Percentiles rank a stretch among this genome's conserved stretches.
Evolutionary conservation across 2,113 vertebrate species (phyloP).

Genomic region (Bos javanicus): DNA sequence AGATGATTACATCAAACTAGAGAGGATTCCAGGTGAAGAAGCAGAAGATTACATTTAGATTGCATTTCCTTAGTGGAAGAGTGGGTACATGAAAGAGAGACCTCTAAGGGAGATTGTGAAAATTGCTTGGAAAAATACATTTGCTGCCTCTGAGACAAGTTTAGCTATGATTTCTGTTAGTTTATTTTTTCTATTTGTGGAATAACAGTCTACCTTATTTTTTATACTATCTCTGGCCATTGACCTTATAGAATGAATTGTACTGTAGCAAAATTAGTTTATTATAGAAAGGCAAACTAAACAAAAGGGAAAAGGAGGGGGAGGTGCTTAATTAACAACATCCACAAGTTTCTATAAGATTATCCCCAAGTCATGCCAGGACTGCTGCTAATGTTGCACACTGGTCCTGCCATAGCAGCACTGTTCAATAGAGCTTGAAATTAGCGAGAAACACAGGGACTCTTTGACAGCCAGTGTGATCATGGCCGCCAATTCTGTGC

Average conservation of each 20-base stretch:
- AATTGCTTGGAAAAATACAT: not conserved
- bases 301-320: not conserved
- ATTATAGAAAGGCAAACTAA: conserved; percentile 12
- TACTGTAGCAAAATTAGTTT: conserved; percentile 22
- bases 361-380: not conserved
- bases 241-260: not conserved
- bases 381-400: conserved; percentile 43
- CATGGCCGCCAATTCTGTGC: conserved; percentile 66
- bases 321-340: conserved; percentile 49
- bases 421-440: conserved; percentile 81
- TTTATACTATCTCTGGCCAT: not conserved
- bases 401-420: conserved; percentile 48
- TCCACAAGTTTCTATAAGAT: conserved; percentile 43
- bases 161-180: not conserved
- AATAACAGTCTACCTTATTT: not conserved
- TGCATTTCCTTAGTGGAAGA: not conserved
- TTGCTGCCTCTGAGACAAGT: not conserved
- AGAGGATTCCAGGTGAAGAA: not conserved
- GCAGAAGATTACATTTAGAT: not conserved
- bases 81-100: not conserved
- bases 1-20: not conserved
- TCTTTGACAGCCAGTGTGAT: conserved; percentile 69
- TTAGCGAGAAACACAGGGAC: conserved; percentile 70
- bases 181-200: not conserved
- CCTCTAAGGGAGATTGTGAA: not conserved